Evolutionary conservation across 1,140 invertebrate species (phyloP), one percentile per base, ranked within the genome.

Genomic region (Bombus difficillimus): DNA sequence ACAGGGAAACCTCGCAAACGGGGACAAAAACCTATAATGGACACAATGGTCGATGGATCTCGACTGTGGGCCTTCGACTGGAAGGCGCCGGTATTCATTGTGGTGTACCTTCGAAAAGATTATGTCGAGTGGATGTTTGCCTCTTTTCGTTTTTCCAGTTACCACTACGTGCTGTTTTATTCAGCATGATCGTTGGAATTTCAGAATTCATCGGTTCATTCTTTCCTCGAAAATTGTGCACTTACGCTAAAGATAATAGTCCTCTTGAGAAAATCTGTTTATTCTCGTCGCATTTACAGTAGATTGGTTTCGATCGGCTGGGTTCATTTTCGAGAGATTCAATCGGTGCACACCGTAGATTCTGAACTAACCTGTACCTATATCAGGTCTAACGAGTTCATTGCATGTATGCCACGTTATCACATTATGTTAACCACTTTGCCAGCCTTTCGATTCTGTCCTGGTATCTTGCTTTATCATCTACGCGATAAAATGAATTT

Each of bases 121-220:
- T 92, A 92, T 43, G 86, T 92, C 86, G 87, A 92, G 89, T 91
- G 86, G 86, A 89, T 34, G 89, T 91, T 91, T 88, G 86, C 82
- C 71, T 85, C 66, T 86, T 88, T 90, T 74, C 86, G 43, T 77
- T 73, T 57, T 32, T 37, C 43, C 34, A n/a, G 28, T 32, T 15
- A 64, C 28, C 5, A n/a, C 64, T 66, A 15, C 64, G 64, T 22
- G 10, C 69, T 47, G 28, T 47, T 47, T 47, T 28, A 13, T n/a
- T 12, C 39, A n/a, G 6, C 12, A 1, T 41, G 25, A 34, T 34
- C 64, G 64, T 66, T 66, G 32, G 15, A 66, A 66, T 32, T 66
- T 34, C 15, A 15, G 15, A 34, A 66, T 34, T 34, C 10, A 34
- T 18, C 64, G n/a, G 47, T 4, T 62, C 59, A 10, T 62, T 62